Base-by-base conservation (phyloP, 1,140 invertebrate species). In the Cataglyphis hispanica region DNA sequence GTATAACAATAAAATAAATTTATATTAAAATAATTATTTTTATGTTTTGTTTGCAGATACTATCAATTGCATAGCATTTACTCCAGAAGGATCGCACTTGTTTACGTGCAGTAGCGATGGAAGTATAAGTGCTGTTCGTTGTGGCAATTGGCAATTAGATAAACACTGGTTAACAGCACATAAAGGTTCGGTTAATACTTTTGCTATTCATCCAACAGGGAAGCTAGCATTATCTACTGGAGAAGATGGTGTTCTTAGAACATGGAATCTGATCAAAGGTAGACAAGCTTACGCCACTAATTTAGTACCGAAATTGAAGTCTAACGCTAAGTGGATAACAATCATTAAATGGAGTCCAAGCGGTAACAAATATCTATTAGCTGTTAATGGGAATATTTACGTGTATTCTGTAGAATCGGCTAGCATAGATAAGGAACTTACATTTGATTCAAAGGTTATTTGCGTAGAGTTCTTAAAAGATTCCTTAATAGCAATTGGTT, bases 251-350 rank as follows among this genome's bases (percentile, higher is more conserved):
- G 97, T 97, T 3, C 94, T 99, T 25, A 95, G 97, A 90, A 99
- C 98, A 1, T 99, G 99, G 99, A 99, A 99, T 95, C 95, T 99
- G 81, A 95, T 99, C 0, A 99, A 98, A 95, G 98, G 98, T 0
- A 96, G 98, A 88, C 96, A 96, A 92, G 98, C 98, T 3, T 99
- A 98, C 93, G 97, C 97, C 1, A 98, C 97, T 2, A 99, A 99
- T 94, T 94, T 99, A 31, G 95, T 96, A 25, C 96, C 95, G 64
- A 97, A 97, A 92, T 93, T 96, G 94, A 94, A 95, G 93, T 40
- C 88, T 0, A 89, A 95, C 90, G 92, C 96, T 91, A 94, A 95
- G 91, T 90, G 92, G 94, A 91, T 96, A 92, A 89, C 96, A 93
- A 85, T 96, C 93, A 90, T 96, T 93, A 80, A 96, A 80, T 98